These are phyloP conservation scores for Oreochromis aureus DNA, from an alignment of 2,113 vertebrate species.

Conservation along the genomic window DNA sequence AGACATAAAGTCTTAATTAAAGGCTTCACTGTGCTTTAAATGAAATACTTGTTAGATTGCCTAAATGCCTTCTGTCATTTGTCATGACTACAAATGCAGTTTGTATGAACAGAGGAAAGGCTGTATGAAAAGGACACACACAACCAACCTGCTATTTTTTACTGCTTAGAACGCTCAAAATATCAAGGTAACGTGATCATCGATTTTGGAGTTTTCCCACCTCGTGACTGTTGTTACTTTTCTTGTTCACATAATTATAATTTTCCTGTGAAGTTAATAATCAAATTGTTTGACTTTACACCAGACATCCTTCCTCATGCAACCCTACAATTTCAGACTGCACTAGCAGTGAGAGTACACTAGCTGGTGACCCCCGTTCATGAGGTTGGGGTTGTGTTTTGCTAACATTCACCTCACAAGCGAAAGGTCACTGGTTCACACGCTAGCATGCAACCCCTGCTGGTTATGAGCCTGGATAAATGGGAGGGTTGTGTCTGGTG, in stretches of 20 bases:
- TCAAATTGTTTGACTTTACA: neutral
- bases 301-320: neutral
- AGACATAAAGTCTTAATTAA: neutral
- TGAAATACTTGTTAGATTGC: neutral
- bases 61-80: neutral
- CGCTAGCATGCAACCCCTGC: neutral
- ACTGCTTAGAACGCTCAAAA: neutral
- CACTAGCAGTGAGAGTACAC: neutral
- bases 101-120: neutral
- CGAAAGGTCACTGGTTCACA: neutral
- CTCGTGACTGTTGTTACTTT: neutral
- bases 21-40: neutral
- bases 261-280: neutral
- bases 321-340: neutral
- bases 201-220: neutral
- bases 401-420: neutral
- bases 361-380: neutral
- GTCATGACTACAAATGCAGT: neutral
- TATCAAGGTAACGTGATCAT: neutral
- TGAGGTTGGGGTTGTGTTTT: neutral
- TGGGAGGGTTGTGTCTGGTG: neutral
- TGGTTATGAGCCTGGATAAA: neutral
- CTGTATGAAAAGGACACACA: fast-evolving
- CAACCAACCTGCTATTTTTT: neutral
- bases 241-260: neutral